phyloP scores from a whole-genome alignment of 2,113 vertebrate genomes.

The Psettodes erumei region DNA sequence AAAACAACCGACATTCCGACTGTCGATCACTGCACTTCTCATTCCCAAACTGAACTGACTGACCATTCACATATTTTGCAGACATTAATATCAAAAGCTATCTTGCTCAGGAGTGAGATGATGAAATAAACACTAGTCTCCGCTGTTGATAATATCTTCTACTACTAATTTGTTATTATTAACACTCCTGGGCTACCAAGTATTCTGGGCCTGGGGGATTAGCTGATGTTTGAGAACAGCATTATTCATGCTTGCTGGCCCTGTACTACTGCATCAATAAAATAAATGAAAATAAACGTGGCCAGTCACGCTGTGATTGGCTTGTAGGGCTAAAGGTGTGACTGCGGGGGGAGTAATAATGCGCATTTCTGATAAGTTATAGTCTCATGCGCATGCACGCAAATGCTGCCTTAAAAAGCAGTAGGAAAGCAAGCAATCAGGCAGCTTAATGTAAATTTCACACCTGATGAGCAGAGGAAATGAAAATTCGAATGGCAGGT shows the following conservation, averaged over 20 bases:
- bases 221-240: conserved; percentile 4
- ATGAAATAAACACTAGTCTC: background rate
- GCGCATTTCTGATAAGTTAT: conserved; percentile 35
- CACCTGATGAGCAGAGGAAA: conserved; percentile 52
- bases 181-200: background rate
- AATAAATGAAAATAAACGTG: conserved; percentile 29
- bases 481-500: conserved; percentile 24
- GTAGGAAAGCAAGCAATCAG: conserved; percentile 28
- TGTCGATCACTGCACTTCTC: too few species aligned
- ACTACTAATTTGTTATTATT: conserved; percentile 11
- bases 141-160: background rate
- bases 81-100: background rate
- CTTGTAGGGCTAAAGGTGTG: conserved; percentile 30
- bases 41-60: too few species aligned
- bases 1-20: background rate
- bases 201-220: conserved; percentile 1
- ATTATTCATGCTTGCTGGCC: conserved; percentile 6
- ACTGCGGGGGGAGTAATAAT: conserved; percentile 60
- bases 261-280: conserved; percentile 2
- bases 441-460: conserved; percentile 49
- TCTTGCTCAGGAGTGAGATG: background rate
- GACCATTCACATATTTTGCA: too few species aligned
- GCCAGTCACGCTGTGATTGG: conserved; percentile 37
- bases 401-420: conserved; percentile 29
- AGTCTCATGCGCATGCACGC: background rate